Base-by-base conservation (phyloP, 2,888 invertebrate genomes). In the Lumbricus terrestris region DNA sequence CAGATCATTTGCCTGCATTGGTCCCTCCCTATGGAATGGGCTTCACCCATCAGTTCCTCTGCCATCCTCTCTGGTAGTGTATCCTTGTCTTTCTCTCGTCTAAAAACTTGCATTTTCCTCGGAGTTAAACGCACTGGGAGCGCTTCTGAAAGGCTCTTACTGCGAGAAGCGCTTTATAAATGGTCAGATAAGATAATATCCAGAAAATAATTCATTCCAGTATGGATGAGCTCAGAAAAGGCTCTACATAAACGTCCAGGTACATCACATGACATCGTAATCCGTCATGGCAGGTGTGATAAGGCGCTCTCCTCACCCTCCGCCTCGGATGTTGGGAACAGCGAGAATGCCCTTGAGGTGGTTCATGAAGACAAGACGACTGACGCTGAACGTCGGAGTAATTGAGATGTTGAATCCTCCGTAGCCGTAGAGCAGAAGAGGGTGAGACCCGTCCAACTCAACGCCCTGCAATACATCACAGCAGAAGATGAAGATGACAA, bases 381-480 rank as follows among this genome's bases (percentile, higher is more conserved):
- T 97, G 42, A 98, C 96, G 93, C 97, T 97, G 95, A 99, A 99
- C 89, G 96, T 96, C 13, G 99, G 99, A 94, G 97, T 97, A 92
- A 98, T 96, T 94, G 97, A 97, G 93, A 98, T 96, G 95, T 98
- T 98, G 95, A 99, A 99, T 0, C 99, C 99, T 90, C 99, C 99
- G 95, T 99, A 99, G 33, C 98, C 99, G 95, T 99, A 99, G 69
- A 99, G 95, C 88, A 98, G 95, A 92, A 97, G 97, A 0, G 98
- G 98, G 94, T 96, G 96, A n/a, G 96, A 95, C 8, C 97, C 96
- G 95, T 97, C 96, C 92, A 95, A 95, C 15, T 96, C 95, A 29
- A 97, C 93, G 91, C 96, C 96, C 97, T 97, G 69, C n/a, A n/a
- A n/a, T n/a, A n/a, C n/a, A n/a, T n/a, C n/a, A n/a, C 47, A 47